phyloP scores from a whole-genome alignment of 2,888 invertebrate species.

The Nemoura dubitans region DNA sequence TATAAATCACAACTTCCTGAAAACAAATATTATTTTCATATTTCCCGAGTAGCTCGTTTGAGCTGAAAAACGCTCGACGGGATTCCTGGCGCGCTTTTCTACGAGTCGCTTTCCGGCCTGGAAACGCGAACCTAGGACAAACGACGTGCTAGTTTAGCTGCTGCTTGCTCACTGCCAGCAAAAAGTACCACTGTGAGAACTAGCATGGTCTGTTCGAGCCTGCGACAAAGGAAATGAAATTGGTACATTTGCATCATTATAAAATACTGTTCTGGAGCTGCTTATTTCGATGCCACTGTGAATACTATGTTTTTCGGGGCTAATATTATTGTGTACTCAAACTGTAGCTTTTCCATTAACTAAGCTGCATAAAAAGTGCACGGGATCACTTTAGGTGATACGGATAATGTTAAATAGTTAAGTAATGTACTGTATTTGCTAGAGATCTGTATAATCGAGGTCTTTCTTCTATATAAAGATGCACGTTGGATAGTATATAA shows the following conservation, averaged over 20 bases:
- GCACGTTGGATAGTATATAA: too few relatives aligned
- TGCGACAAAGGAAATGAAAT: not conserved
- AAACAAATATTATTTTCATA: slow-evolving; percentile 12
- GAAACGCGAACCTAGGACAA: not conserved
- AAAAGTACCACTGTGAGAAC: not conserved
- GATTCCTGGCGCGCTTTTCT: not conserved
- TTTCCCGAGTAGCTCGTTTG: slow-evolving; percentile 3
- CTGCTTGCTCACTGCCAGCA: not conserved
- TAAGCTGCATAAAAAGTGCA: too few relatives aligned
- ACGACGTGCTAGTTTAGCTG: not conserved
- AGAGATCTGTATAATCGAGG: too few relatives aligned
- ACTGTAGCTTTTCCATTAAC: too few relatives aligned
- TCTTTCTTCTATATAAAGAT: too few relatives aligned
- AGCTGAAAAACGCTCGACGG: not conserved
- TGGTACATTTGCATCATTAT: not conserved
- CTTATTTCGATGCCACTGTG: not conserved
- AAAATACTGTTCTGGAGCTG: not conserved
- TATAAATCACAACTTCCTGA: not conserved
- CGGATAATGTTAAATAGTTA: too few relatives aligned
- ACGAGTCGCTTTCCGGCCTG: not conserved
- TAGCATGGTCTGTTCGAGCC: not conserved
- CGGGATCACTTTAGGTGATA: too few relatives aligned
- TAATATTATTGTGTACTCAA: too few relatives aligned
- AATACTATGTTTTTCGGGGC: too few relatives aligned
- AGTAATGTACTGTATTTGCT: too few relatives aligned